Evolutionary conservation across 2,113 vertebrate species (phyloP).

Genomic region (Cottus gobio): DNA sequence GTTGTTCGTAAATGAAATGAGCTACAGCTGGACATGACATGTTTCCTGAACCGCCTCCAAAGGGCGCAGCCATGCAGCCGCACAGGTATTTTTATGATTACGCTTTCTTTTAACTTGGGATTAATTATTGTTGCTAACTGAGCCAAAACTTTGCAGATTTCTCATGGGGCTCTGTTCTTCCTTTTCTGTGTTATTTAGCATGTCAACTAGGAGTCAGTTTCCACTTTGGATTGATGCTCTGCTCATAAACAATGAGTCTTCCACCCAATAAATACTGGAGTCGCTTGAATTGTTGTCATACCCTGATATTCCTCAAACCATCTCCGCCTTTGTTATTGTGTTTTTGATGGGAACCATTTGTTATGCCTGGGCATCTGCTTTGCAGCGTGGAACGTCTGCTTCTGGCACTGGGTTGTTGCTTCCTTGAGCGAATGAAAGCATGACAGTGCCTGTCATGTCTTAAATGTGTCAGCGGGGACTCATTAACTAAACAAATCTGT

Average conservation of each 20-base stretch:
- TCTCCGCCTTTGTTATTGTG: conserved; percentile 52
- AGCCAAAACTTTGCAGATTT: background rate
- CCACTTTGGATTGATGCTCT: conserved; percentile 23
- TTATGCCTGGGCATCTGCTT: conserved; percentile 69
- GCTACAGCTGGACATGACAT: conserved; percentile 1
- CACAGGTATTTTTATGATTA: conserved; percentile 2
- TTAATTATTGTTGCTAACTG: conserved; percentile 10
- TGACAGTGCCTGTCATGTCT: conserved; percentile 74
- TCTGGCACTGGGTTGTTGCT: conserved; percentile 67
- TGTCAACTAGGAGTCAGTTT: conserved; percentile 22
- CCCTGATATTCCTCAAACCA: conserved; percentile 52
- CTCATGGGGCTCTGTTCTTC: background rate
- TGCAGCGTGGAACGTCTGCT: conserved; percentile 64
- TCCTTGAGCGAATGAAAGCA: conserved; percentile 68
- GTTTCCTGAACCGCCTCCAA: background rate
- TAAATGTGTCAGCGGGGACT: conserved; percentile 78
- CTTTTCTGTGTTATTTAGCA: conserved; percentile 26
- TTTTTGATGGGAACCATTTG: conserved; percentile 64
- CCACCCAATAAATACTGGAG: conserved; percentile 36
- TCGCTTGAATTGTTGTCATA: conserved; percentile 46
- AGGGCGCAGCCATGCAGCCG: background rate
- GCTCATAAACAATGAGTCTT: conserved; percentile 35
- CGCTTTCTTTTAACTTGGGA: background rate
- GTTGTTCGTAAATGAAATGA: conserved; percentile 4
- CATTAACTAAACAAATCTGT: conserved; percentile 80